Conservation (phyloP, 2,888 invertebrate species). For the Autographa gamma region DNA sequence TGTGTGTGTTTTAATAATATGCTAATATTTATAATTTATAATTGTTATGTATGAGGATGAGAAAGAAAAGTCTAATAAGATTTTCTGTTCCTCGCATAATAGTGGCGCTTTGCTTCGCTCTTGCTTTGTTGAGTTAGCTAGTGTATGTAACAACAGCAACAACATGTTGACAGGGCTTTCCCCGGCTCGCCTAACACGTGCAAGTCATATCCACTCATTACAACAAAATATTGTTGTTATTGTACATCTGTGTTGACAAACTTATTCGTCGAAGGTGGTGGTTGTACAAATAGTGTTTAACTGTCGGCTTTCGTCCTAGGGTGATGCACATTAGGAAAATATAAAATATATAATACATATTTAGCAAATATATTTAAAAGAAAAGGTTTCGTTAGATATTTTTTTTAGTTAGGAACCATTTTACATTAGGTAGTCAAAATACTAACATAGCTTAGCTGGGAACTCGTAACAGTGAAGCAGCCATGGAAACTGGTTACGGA, state of each 20-base stretch:
- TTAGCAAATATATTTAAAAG: too few relatives aligned
- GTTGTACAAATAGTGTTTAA: neutral
- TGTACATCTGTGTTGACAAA: neutral
- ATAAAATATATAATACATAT: too few relatives aligned
- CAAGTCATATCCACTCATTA: neutral
- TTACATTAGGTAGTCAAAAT: neutral
- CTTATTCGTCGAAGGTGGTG: neutral
- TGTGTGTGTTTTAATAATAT: neutral
- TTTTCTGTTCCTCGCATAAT: neutral
- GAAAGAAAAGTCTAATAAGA: neutral
- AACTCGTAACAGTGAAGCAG: neutral
- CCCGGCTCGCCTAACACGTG: neutral
- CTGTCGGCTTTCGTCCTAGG: neutral
- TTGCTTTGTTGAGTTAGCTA: neutral
- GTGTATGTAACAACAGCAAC: neutral
- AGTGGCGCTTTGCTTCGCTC: neutral
- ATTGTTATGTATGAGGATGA: neutral
- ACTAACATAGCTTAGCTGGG: neutral
- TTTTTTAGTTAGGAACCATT: too few relatives aligned
- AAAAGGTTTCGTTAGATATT: too few relatives aligned
- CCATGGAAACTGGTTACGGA: conserved; percentile 1
- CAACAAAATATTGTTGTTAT: conserved; percentile 4
- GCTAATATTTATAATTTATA: neutral
- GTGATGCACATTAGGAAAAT: too few relatives aligned
- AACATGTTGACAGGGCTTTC: neutral